These are phyloP conservation scores for Dendronephthya gigantea DNA, from an alignment of 64 coral and sea anemone genomes.

Conservation along the genomic window DNA sequence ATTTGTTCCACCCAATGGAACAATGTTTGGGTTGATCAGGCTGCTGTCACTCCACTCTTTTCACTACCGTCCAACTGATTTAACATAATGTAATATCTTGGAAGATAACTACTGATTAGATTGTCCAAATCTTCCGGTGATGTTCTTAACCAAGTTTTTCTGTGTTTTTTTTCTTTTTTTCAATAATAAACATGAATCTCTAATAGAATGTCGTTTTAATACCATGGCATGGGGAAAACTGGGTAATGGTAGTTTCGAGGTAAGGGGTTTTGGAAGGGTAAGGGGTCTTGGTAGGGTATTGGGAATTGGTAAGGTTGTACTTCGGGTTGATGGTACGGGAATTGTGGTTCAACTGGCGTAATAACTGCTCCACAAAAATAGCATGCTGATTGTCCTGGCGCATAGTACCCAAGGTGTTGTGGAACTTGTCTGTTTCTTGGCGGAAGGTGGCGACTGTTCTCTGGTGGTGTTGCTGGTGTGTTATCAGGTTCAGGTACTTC, in stretches of 20 bases:
- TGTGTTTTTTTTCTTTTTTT: background rate
- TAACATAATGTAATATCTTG: background rate
- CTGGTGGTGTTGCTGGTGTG: background rate
- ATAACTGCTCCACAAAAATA: slow-evolving; percentile 4
- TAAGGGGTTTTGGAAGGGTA: background rate
- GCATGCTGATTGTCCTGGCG: background rate
- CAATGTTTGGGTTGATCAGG: too few relatives aligned
- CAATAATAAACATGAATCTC: too few relatives aligned
- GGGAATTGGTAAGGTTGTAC: background rate
- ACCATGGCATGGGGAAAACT: background rate
- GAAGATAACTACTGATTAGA: background rate
- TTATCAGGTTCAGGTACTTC: background rate
- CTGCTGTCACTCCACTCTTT: background rate
- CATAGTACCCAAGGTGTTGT: background rate
- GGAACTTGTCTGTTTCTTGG: slow-evolving; percentile 7
- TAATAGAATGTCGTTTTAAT: too few relatives aligned
- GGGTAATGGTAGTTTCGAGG: background rate
- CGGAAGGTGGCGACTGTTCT: background rate
- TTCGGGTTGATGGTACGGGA: background rate
- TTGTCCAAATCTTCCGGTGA: background rate
- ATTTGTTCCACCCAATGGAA: background rate
- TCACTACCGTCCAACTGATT: background rate
- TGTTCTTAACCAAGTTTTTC: background rate
- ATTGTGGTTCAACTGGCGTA: background rate
- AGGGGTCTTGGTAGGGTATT: background rate